Percentiles rank a stretch among this genome's conserved stretches.
Conservation (phyloP, 2,888 invertebrate genomes). For the Netelia fuscicornis region DNA sequence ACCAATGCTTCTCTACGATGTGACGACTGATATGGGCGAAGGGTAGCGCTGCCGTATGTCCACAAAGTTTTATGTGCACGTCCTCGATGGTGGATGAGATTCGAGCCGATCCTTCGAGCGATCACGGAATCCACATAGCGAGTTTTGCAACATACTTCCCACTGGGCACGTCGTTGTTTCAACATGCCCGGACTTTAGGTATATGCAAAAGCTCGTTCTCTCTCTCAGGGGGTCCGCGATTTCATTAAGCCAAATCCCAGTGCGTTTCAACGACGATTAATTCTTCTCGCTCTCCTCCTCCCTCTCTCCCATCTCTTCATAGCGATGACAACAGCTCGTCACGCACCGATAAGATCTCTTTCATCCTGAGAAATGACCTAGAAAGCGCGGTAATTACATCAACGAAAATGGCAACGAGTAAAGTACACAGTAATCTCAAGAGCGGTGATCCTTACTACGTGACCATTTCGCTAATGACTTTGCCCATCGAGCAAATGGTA, state of each 20-base stretch:
- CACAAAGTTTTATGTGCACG: neutral
- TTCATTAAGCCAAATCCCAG: constrained; percentile 40
- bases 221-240: constrained; percentile 6
- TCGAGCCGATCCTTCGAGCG: constrained; percentile 43
- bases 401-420: neutral
- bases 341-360: constrained; percentile 50
- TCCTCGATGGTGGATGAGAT: neutral
- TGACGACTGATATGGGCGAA: constrained; percentile 43
- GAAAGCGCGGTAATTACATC: constrained; percentile 2
- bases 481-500: neutral
- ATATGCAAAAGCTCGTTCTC: constrained; percentile 12
- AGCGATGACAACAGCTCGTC: constrained; percentile 30
- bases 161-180: neutral
- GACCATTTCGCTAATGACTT: constrained; percentile 7
- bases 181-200: neutral
- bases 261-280: neutral
- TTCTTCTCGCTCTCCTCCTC: neutral
- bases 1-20: constrained; percentile 28
- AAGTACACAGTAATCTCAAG: neutral
- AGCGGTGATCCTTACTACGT: constrained; percentile 5
- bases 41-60: neutral
- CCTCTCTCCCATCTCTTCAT: neutral
- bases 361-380: constrained; percentile 40
- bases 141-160: constrained; percentile 20
- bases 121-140: constrained; percentile 47